Conservation (phyloP, 1,140 invertebrate species). For the Trichonephila clavipes region DNA sequence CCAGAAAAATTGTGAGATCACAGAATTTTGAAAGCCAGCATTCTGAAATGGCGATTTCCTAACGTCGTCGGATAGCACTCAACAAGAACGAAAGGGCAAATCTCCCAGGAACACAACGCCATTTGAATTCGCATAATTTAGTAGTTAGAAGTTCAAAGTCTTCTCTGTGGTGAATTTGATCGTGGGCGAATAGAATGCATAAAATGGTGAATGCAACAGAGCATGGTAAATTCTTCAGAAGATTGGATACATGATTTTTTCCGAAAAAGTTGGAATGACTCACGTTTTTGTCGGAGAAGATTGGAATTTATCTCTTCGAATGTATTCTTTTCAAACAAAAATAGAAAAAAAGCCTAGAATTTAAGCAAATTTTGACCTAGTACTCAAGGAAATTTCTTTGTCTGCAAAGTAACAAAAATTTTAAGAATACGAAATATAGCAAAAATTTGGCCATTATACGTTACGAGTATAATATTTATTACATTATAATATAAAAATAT, state of each 20-base stretch:
- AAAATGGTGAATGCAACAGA: neutral
- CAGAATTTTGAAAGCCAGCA: neutral
- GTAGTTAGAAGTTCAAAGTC: neutral
- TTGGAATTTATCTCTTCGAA: neutral
- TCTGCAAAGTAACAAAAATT: no score
- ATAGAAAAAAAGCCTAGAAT: neutral
- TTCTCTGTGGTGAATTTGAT: neutral
- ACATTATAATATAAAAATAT: no score
- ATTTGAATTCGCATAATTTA: slow-evolving; percentile 24
- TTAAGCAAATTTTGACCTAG: neutral
- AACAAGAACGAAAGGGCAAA: neutral
- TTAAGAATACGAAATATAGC: no score
- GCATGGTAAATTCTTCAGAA: slow-evolving; percentile 14
- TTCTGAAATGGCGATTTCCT: neutral
- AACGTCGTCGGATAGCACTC: no score
- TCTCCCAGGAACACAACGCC: neutral
- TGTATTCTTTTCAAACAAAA: neutral
- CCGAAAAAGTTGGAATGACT: neutral
- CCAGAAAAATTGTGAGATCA: neutral
- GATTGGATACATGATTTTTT: neutral
- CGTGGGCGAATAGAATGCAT: neutral
- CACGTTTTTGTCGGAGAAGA: neutral
- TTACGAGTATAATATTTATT: no score
- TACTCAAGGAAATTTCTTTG: neutral
- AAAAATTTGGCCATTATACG: no score